phyloP scores from a whole-genome alignment of 2,113 vertebrate species.

The Parotia lawesii region DNA sequence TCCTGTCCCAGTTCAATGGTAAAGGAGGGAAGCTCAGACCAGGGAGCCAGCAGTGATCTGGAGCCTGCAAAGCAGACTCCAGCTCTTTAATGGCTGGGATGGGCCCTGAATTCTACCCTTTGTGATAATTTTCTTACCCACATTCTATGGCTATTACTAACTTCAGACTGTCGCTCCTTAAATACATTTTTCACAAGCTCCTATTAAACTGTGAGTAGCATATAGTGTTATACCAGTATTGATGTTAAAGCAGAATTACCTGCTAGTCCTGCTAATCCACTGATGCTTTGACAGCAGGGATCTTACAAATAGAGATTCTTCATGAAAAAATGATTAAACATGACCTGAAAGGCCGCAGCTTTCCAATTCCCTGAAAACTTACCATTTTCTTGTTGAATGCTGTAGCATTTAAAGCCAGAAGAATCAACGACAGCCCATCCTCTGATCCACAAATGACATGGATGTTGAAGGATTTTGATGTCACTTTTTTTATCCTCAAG shows the following conservation, averaged over 20 bases:
- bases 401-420: not conserved
- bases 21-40: not conserved
- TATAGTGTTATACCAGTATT: not conserved
- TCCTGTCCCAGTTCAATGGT: not conserved
- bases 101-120: not conserved
- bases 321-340: slow-evolving; percentile 21
- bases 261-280: slow-evolving; percentile 41
- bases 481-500: slow-evolving; percentile 50
- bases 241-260: slow-evolving; percentile 26
- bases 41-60: not conserved
- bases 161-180: not conserved
- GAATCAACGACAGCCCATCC: not conserved
- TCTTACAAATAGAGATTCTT: slow-evolving; percentile 27
- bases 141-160: not conserved
- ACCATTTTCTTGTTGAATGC: not conserved
- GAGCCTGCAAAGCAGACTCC: not conserved
- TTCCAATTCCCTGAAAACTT: slow-evolving; percentile 10
- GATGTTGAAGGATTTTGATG: slow-evolving; percentile 48
- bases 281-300: slow-evolving; percentile 16
- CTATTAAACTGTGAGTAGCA: not conserved
- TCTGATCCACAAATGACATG: slow-evolving; percentile 40
- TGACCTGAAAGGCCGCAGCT: not conserved
- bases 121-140: not conserved
- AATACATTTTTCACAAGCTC: slow-evolving; percentile 1
- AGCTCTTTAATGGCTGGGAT: not conserved